phyloP scores from a whole-genome alignment of 2,797 vertebrate species.

The Neosalanx taihuensis region DNA sequence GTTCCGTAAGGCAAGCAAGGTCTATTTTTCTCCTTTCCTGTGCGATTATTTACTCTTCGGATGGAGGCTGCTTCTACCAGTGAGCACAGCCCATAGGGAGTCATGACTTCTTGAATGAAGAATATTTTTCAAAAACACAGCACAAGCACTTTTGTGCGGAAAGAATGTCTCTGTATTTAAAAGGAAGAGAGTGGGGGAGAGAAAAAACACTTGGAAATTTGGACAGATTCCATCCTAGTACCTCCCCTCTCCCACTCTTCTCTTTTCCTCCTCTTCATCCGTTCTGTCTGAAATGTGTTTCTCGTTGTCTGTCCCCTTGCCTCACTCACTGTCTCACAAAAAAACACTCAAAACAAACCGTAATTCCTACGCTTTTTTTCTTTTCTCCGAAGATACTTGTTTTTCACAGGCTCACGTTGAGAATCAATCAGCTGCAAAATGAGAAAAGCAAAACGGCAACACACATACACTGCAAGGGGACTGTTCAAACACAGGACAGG shows the following conservation, averaged over 20 bases:
- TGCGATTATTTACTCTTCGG: constrained; percentile 27
- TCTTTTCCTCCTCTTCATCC: constrained; percentile 6
- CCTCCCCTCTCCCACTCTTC: constrained; percentile 16
- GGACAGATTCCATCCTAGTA: constrained; percentile 41
- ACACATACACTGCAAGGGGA: constrained; percentile 36
- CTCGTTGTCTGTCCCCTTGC: constrained; percentile 62
- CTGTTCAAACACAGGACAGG: constrained; percentile 45
- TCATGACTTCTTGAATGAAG: constrained; percentile 46
- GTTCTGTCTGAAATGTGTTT: constrained; percentile 61
- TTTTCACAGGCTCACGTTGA: constrained; percentile 47
- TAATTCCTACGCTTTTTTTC: constrained; percentile 50
- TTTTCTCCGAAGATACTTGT: constrained; percentile 31
- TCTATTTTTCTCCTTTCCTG: constrained; percentile 23
- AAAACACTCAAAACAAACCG: constrained; percentile 56
- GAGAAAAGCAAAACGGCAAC: constrained; percentile 57
- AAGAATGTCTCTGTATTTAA: constrained; percentile 69
- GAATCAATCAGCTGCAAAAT: constrained; percentile 57
- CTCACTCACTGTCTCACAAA: constrained; percentile 54
- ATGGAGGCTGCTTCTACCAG: constrained; percentile 33
- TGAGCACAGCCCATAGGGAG: constrained; percentile 49
- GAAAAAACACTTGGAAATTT: constrained; percentile 60
- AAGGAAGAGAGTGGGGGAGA: constrained; percentile 30
- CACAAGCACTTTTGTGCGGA: constrained; percentile 61
- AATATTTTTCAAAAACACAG: constrained; percentile 55
- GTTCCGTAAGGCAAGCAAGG: constrained; percentile 11